Evolutionary conservation across 2,113 vertebrate genomes (phyloP).

Genomic region (Otocyon megalotis): DNA sequence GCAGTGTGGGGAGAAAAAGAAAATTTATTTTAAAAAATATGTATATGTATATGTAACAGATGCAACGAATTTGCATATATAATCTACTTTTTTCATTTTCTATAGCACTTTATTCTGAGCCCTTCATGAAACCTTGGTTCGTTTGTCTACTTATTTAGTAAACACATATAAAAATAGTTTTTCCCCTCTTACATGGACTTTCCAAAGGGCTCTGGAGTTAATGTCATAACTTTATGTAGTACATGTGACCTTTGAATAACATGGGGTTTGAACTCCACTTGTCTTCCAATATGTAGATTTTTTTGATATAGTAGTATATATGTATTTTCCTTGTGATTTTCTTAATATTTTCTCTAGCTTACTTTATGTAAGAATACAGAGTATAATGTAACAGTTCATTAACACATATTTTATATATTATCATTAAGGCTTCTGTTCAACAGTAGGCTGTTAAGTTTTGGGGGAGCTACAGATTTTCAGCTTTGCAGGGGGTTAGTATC

Average conservation of each 20-base stretch:
- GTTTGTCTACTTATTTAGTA: background rate
- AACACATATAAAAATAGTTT: slow-evolving; percentile 2
- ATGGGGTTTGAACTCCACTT: background rate
- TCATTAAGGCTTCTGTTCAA: background rate
- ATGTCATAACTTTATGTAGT: background rate
- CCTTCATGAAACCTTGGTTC: background rate
- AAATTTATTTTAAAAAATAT: background rate
- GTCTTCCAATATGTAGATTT: background rate
- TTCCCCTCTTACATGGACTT: background rate
- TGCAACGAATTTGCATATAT: background rate
- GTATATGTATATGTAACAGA: background rate
- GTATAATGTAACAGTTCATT: background rate
- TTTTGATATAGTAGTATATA: background rate
- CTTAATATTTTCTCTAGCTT: background rate
- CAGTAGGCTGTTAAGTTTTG: background rate
- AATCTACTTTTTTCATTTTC: background rate
- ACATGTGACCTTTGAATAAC: background rate
- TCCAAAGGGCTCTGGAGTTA: background rate
- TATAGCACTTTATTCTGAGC: background rate
- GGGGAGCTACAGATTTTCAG: background rate
- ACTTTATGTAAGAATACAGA: background rate
- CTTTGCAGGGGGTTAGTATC: background rate
- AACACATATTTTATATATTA: background rate
- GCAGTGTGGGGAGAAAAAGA: background rate
- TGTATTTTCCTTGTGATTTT: background rate